A percentile compares a stretch with the other conserved stretches of the same genome.
Conservation (phyloP, 2,113 vertebrate species). For the Thalassarche chlororhynchos region DNA sequence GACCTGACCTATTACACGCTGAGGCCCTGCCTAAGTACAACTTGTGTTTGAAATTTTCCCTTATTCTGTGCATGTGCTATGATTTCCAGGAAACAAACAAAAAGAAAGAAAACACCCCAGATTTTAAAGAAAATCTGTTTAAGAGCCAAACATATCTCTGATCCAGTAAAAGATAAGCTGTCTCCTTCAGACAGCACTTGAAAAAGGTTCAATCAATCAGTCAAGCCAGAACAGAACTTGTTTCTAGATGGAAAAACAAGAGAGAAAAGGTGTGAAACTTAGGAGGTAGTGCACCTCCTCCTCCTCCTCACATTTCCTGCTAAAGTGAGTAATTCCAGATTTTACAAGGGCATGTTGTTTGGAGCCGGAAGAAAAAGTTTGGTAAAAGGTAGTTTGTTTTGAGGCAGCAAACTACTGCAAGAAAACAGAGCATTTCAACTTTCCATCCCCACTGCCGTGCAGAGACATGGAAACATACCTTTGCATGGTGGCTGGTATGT, state of each 20-base stretch:
- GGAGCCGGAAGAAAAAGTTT: conserved; percentile 2
- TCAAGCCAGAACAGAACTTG: conserved; percentile 21
- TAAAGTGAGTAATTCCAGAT: conserved; percentile 41
- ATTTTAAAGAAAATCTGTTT: not conserved
- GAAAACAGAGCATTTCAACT: not conserved
- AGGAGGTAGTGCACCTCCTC: conserved; percentile 8
- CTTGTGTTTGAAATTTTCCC: not conserved
- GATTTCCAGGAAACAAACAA: conserved; percentile 17
- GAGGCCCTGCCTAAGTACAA: not conserved
- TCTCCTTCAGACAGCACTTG: conserved; percentile 16
- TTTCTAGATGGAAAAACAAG: conserved; percentile 45
- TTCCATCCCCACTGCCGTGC: not conserved
- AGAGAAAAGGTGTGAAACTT: conserved; percentile 48
- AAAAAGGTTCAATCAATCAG: conserved; percentile 39
- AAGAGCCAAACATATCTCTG: conserved; percentile 15
- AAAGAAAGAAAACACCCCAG: not conserved
- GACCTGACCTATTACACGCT: not conserved
- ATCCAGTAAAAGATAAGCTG: conserved; percentile 20
- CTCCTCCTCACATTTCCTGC: conserved; percentile 48
- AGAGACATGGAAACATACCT: not conserved
- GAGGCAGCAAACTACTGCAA: not conserved
- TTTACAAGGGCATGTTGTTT: conserved; percentile 41
- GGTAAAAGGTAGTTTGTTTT: not conserved
- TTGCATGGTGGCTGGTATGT: not conserved
- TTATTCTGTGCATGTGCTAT: not conserved